Percentiles rank a stretch among this genome's conserved stretches.
phyloP scores from a whole-genome alignment of 2,113 vertebrate species.

The Corythaixoides concolor region DNA sequence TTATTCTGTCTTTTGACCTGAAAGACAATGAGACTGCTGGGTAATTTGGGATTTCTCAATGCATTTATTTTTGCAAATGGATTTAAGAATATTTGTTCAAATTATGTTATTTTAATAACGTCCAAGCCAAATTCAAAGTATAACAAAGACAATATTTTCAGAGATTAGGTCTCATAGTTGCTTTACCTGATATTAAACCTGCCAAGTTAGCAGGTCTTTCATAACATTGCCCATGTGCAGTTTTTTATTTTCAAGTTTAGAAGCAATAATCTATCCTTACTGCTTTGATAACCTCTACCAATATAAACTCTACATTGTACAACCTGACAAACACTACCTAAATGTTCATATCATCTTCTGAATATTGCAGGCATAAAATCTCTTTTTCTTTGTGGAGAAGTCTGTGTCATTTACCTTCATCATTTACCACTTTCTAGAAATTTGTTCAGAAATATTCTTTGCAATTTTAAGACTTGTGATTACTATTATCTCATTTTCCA shows the following conservation, averaged over 20 bases:
- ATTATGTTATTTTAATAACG: neutral
- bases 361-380: neutral
- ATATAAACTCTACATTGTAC: neutral
- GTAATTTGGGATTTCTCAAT: neutral
- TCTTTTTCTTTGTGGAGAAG: neutral
- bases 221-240: neutral
- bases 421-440: conserved; percentile 6
- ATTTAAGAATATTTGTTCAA: neutral
- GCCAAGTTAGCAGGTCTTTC: neutral
- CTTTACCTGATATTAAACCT: neutral
- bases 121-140: neutral
- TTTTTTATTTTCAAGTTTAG: neutral
- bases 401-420: neutral
- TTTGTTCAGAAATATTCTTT: conserved; percentile 2
- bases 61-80: neutral
- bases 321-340: neutral
- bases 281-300: neutral
- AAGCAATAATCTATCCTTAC: neutral
- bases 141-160: neutral
- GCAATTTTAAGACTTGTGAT: neutral
- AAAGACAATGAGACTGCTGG: neutral
- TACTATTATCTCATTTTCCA: neutral
- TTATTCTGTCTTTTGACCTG: neutral
- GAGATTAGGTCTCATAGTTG: neutral
- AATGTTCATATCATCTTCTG: neutral